These are phyloP conservation scores for Drosophila formosana DNA, from an alignment of 2,888 invertebrate species.

Conservation along the genomic window DNA sequence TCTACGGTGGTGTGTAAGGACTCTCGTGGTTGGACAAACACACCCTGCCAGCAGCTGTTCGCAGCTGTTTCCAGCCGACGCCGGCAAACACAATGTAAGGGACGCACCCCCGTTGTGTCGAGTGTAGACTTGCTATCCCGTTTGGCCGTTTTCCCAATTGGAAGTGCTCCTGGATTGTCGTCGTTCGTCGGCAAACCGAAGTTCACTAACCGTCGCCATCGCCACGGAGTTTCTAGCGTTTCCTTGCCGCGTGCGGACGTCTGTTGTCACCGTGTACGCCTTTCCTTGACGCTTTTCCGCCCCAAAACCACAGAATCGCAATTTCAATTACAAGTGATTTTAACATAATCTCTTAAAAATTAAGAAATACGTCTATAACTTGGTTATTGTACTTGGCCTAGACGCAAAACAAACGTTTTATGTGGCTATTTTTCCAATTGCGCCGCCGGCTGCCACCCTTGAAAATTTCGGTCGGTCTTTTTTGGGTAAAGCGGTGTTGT, in stretches of 20 bases:
- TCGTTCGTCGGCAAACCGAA: conserved; percentile 46
- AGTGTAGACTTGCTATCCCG: conserved; percentile 50
- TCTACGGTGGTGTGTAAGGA: conserved; percentile 49
- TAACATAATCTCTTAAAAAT: not conserved
- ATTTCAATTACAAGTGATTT: not conserved
- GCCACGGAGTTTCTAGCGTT: conserved; percentile 77
- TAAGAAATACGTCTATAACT: not conserved
- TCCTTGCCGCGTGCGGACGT: conserved; percentile 72
- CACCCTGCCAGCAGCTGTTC: conserved; percentile 74
- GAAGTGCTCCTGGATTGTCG: conserved; percentile 58
- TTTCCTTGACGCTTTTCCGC: not conserved
- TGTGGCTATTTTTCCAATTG: conserved; percentile 13
- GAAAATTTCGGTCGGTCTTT: conserved; percentile 58
- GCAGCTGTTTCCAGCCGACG: conserved; percentile 41
- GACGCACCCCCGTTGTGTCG: conserved; percentile 64
- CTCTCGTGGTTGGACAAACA: conserved; percentile 60
- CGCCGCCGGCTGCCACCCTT: conserved; percentile 66
- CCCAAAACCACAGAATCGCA: not conserved
- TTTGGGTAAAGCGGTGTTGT: conserved; percentile 40
- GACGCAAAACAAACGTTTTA: not conserved
- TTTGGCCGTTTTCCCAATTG: conserved; percentile 66
- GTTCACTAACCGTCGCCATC: conserved; percentile 77
- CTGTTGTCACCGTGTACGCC: conserved; percentile 1
- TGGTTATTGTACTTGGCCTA: not conserved
- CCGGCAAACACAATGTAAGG: conserved; percentile 38